These are phyloP conservation scores for Galbula dea DNA, from an alignment of 2,113 vertebrate genomes.

Conservation along the genomic window DNA sequence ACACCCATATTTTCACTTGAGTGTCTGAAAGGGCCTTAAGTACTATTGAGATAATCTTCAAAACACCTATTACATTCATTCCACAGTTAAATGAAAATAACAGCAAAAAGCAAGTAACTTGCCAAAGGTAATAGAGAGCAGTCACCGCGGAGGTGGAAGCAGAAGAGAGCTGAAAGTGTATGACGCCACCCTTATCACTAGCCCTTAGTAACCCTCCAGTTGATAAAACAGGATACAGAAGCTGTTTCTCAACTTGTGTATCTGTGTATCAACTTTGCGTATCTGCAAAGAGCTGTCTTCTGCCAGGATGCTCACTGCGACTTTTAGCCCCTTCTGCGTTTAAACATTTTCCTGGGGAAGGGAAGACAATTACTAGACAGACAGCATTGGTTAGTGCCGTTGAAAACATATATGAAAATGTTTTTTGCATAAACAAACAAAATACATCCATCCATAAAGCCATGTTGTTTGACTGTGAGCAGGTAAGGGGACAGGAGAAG, in stretches of 20 bases:
- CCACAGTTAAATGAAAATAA: not conserved
- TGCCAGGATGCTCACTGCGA: not conserved
- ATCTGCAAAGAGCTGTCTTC: not conserved
- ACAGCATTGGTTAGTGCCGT: not conserved
- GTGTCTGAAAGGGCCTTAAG: constrained; percentile 7
- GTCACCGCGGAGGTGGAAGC: not conserved
- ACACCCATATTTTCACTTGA: constrained; percentile 7
- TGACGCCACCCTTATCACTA: too few relatives aligned
- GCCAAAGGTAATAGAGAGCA: not conserved
- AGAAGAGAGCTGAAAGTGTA: not conserved
- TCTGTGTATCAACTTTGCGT: too few relatives aligned
- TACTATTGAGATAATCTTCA: constrained; percentile 25
- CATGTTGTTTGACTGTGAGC: not conserved
- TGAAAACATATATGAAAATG: not conserved
- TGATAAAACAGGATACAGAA: not conserved
- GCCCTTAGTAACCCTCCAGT: not conserved
- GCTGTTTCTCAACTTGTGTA: not conserved
- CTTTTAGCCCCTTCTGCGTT: not conserved
- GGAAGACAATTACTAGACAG: not conserved
- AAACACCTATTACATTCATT: constrained; percentile 31
- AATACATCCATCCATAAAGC: not conserved
- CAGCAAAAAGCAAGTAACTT: not conserved
- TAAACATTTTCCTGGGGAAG: not conserved
- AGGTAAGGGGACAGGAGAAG: not conserved
- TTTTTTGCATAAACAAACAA: not conserved